A percentile compares a stretch with the other conserved stretches of the same genome.
phyloP scores from a whole-genome alignment of 2,888 invertebrate species.

The Diploptera punctata region DNA sequence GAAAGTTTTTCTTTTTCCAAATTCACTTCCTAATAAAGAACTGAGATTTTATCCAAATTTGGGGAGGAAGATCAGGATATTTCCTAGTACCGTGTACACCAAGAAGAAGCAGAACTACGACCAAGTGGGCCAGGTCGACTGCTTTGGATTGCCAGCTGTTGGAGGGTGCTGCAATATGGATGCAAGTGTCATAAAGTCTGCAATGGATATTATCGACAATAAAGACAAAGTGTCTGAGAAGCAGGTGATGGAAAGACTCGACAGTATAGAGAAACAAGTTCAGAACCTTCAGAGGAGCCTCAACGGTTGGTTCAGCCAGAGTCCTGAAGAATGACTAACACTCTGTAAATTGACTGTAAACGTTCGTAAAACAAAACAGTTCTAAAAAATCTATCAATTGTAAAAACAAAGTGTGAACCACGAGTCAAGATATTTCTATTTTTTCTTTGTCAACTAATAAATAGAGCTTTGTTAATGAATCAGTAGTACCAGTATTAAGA shows the following conservation, averaged over 20 bases:
- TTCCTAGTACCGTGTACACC: background rate
- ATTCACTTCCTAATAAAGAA: slow-evolving; percentile 3
- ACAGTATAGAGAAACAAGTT: background rate
- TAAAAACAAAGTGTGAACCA: no score
- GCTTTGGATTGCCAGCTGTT: background rate
- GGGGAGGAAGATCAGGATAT: background rate
- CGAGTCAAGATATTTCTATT: no score
- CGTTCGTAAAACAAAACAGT: no score
- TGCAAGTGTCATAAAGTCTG: slow-evolving; percentile 6
- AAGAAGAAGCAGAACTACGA: background rate
- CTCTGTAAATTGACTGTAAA: background rate
- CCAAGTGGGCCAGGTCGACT: background rate
- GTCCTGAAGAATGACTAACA: background rate
- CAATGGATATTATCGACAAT: slow-evolving; percentile 22
- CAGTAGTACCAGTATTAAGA: no score
- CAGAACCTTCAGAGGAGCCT: background rate
- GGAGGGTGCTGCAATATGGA: slow-evolving; percentile 10
- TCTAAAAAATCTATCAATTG: no score
- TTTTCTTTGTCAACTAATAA: no score
- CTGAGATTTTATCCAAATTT: slow-evolving; percentile 2
- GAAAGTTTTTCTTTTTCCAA: slow-evolving; percentile 14
- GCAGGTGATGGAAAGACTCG: background rate
- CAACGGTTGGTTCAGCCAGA: background rate
- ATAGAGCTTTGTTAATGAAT: no score
- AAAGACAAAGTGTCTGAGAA: background rate